Evolutionary conservation across 2,797 vertebrate species (phyloP).

Genomic region (Chelidonichthys spinosus): DNA sequence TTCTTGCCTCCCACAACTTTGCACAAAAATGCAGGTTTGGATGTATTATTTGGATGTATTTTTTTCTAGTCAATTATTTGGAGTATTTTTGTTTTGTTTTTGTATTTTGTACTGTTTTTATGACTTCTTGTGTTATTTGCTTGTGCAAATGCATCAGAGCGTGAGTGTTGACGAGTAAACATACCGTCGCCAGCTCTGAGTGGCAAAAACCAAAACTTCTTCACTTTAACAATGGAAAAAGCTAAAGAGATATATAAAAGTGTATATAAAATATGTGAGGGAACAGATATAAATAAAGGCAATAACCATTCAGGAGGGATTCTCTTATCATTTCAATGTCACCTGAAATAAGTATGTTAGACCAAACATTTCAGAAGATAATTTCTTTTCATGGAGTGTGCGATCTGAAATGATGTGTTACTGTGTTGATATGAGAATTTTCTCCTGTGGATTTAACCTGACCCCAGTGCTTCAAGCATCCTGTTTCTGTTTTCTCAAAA

Average conservation of each 20-base stretch:
- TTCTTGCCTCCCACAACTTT: constrained; percentile 62
- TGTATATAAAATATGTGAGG: constrained; percentile 55
- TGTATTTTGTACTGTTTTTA: constrained; percentile 67
- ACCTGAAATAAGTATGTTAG: constrained; percentile 22
- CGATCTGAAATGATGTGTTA: constrained; percentile 49
- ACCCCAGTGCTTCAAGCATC: constrained; percentile 40
- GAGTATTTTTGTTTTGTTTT: constrained; percentile 32
- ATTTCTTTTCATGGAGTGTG: constrained; percentile 37
- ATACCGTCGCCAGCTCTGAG: constrained; percentile 64
- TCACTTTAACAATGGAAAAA: constrained; percentile 45
- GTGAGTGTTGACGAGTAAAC: constrained; percentile 58
- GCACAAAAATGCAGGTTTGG: constrained; percentile 73
- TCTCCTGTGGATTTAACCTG: constrained; percentile 50
- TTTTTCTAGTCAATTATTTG: constrained; percentile 47
- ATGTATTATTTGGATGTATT: constrained; percentile 62
- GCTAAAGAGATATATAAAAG: constrained; percentile 20
- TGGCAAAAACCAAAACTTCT: constrained; percentile 68
- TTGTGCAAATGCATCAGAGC: constrained; percentile 68
- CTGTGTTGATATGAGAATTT: constrained; percentile 45
- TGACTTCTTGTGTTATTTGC: constrained; percentile 54
- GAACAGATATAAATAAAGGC: constrained; percentile 50
- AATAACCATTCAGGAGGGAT: constrained; percentile 64
- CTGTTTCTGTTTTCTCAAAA: not conserved
- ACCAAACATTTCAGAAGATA: constrained; percentile 33
- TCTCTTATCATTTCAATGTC: constrained; percentile 39